phyloP scores from a whole-genome alignment of 2,888 invertebrate species.

The Junonia oenone region DNA sequence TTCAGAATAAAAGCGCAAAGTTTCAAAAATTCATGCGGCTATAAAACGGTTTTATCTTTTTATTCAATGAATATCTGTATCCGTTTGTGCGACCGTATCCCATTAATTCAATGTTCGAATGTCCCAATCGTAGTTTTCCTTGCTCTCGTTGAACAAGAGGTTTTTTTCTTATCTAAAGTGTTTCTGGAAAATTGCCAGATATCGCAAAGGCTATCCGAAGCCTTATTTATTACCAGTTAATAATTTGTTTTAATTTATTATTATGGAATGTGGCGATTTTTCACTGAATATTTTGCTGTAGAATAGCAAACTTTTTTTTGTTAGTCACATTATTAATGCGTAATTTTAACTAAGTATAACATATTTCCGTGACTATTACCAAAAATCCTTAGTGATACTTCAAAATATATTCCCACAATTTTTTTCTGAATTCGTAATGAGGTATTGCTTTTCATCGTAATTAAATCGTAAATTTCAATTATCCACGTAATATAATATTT shows the following conservation, averaged over 20 bases:
- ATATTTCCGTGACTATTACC: no score
- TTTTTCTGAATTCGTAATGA: no score
- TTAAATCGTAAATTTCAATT: no score
- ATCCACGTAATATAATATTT: no score
- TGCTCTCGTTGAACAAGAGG: conserved; percentile 31
- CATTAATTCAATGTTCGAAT: conserved; percentile 52
- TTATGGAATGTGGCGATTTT: conserved; percentile 22
- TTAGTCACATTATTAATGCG: no score
- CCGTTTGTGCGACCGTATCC: conserved; percentile 29
- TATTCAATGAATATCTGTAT: conserved; percentile 31
- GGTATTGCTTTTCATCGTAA: no score
- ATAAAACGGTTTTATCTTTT: conserved; percentile 26
- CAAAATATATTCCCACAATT: no score
- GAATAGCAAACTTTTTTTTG: no score
- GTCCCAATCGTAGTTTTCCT: conserved; percentile 38
- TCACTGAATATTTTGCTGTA: background rate
- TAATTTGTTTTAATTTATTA: conserved; percentile 69
- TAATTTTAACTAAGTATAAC: no score
- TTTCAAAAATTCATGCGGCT: conserved; percentile 25
- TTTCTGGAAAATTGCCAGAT: conserved; percentile 63
- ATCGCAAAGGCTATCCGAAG: conserved; percentile 47
- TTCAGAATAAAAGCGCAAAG: conserved; percentile 16
- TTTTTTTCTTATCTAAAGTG: conserved; percentile 60
- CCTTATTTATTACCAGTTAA: conserved; percentile 69
- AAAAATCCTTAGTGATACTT: no score